Evolutionary conservation across 2,888 invertebrate genomes (phyloP).

Genomic region (Pemphredon lugubris): DNA sequence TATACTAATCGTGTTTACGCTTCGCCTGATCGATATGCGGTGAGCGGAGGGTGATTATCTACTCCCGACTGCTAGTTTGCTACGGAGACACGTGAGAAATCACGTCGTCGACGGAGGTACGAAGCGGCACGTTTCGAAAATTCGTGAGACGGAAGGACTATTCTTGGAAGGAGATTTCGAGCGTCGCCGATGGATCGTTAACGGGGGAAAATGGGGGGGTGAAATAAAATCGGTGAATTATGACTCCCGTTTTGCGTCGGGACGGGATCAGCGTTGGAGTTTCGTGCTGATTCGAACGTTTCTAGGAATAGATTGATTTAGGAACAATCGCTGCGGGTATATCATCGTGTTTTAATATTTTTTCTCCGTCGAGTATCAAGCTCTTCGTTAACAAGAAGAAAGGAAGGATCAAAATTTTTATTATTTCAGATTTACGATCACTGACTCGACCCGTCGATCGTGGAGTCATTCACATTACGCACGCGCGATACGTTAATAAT

Average conservation of each 20-base stretch:
- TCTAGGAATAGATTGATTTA: no score
- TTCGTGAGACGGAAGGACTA: neutral
- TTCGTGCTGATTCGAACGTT: no score
- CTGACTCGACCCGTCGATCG: no score
- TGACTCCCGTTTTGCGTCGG: neutral
- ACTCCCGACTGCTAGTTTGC: conserved; percentile 52
- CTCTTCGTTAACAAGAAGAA: no score
- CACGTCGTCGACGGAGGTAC: conserved; percentile 37
- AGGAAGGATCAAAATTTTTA: no score
- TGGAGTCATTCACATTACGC: no score
- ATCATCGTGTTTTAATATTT: no score
- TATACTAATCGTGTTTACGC: conserved; percentile 75
- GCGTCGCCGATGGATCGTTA: neutral
- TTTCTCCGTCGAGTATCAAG: no score
- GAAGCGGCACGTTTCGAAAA: conserved; percentile 15
- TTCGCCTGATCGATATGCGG: conserved; percentile 65
- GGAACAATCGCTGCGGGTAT: no score
- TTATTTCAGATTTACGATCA: no score
- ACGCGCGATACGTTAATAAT: no score
- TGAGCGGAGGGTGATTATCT: conserved; percentile 58
- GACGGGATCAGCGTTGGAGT: no score
- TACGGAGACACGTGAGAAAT: conserved; percentile 62
- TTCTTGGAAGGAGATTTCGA: conserved; percentile 1
- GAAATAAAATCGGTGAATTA: neutral
- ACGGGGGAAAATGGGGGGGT: neutral